Percentiles rank a stretch among this genome's conserved stretches.
These are phyloP conservation scores for Cephalotes varians DNA, from an alignment of 2,888 invertebrate species.

Conservation along the genomic window DNA sequence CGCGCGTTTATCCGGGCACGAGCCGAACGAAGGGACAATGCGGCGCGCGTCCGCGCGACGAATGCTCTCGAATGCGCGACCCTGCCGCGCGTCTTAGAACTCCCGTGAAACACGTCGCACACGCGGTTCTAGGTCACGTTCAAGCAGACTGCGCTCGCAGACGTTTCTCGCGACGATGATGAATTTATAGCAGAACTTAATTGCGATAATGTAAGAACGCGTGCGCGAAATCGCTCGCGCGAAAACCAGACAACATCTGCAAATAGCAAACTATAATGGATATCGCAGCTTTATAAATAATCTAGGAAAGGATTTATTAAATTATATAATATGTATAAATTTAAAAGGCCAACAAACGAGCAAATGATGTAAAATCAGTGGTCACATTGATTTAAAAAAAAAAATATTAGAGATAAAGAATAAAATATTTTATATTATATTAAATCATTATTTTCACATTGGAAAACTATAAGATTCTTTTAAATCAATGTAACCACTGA, in stretches of 20 bases:
- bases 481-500: too few relatives aligned
- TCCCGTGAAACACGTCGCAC: background rate
- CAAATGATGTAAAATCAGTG: too few relatives aligned
- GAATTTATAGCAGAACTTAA: background rate
- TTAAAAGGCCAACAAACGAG: too few relatives aligned
- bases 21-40: slow-evolving; percentile 23
- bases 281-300: background rate
- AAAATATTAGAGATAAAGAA: too few relatives aligned
- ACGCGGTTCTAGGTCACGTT: slow-evolving; percentile 44
- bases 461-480: too few relatives aligned
- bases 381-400: too few relatives aligned
- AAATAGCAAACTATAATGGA: background rate
- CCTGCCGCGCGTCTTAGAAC: slow-evolving; percentile 7
- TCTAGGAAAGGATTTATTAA: background rate
- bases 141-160: background rate
- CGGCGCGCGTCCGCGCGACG: slow-evolving; percentile 8
- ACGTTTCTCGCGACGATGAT: slow-evolving; percentile 29
- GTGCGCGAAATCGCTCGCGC: background rate
- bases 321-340: too few relatives aligned
- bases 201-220: background rate
- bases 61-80: slow-evolving; percentile 32
- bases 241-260: background rate
- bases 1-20: slow-evolving; percentile 12
- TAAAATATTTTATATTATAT: too few relatives aligned
- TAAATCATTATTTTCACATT: too few relatives aligned